A percentile compares a stretch with the other conserved stretches of the same genome.
phyloP scores from a whole-genome alignment of 2,888 invertebrate species.

The Tachina grossa region DNA sequence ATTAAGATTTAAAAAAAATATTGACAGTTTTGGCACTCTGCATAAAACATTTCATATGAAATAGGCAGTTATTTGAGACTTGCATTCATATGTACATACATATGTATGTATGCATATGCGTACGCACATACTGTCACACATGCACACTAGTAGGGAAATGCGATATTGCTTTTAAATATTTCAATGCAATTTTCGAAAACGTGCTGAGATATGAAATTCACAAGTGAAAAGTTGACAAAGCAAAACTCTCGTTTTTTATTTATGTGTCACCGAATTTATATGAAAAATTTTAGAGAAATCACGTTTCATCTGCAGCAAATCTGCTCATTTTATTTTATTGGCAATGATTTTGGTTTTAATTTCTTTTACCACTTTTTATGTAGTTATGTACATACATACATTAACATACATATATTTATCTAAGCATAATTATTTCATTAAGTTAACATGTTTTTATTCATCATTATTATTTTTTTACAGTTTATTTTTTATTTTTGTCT shows the following conservation, averaged over 20 bases:
- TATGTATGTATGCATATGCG: too few relatives aligned
- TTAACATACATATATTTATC: not conserved
- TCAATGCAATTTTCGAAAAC: not conserved
- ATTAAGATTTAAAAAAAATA: constrained; percentile 25
- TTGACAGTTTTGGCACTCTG: constrained; percentile 29
- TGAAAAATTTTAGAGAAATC: constrained; percentile 1
- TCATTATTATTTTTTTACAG: constrained; percentile 2
- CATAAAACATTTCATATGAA: constrained; percentile 20
- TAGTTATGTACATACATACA: not conserved
- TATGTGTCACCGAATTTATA: not conserved
- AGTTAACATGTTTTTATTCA: constrained; percentile 9
- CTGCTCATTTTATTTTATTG: not conserved
- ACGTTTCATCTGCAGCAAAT: not conserved
- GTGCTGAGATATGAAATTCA: not conserved
- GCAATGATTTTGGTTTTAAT: not conserved
- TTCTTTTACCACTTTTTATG: not conserved
- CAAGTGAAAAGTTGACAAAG: not conserved
- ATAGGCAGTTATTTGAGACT: constrained; percentile 13
- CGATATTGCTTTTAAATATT: not conserved
- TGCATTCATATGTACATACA: too few relatives aligned
- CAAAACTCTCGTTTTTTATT: not conserved
- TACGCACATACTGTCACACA: too few relatives aligned
- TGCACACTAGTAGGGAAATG: not conserved
- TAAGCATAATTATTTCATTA: not conserved
- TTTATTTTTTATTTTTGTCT: not conserved